Evolutionary conservation across 1,140 invertebrate genomes (phyloP), one percentile per base, ranked within the genome.

Genomic region (Sesamia nonagrioides): DNA sequence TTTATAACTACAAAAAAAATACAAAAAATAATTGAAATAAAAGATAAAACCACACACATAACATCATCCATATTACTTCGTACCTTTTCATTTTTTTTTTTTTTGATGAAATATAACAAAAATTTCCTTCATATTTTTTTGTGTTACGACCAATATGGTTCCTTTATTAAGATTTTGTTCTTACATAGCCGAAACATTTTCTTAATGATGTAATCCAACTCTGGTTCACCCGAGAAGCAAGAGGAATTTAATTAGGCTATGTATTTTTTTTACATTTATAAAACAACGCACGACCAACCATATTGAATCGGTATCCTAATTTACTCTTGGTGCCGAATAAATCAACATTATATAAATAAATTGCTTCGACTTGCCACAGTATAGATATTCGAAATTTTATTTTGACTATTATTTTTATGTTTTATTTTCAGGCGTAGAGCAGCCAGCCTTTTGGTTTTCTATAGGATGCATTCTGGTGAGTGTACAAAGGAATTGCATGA

Each of bases 171-270:
- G 72, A 61, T 60, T 60, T 75, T 45, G 61, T 75, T 75, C 48
- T 68, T n/a, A 75, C 56, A 75, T 75, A 75, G 42, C 72, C 58
- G 40, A 75, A 75, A 61, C 27, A 75, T 75, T 61, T 68, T 68
- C 63, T 75, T 75, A 75, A 75, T 75, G 72, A 75, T 75, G 72
- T 75, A 61, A 75, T 75, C 72, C 42, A 73, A 75, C 42, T 58
- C 61, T 60, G 72, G 72, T 75, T 75, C 21, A 75, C 72, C 72
- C 42, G 21, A 58, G 37, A 61, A 52, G 40, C 3, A 7, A 50
- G 15, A 75, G 56, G 72, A 75, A 75, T 75, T 75, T 75, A 75
- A 75, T 75, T 75, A 61, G 56, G n/a, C n/a, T n/a, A n/a, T n/a
- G n/a, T n/a, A n/a, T n/a, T n/a, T 71, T 71, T n/a, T 13, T 75